Conservation (phyloP, 2,888 invertebrate species). For the Meliscaeva auricollis region DNA sequence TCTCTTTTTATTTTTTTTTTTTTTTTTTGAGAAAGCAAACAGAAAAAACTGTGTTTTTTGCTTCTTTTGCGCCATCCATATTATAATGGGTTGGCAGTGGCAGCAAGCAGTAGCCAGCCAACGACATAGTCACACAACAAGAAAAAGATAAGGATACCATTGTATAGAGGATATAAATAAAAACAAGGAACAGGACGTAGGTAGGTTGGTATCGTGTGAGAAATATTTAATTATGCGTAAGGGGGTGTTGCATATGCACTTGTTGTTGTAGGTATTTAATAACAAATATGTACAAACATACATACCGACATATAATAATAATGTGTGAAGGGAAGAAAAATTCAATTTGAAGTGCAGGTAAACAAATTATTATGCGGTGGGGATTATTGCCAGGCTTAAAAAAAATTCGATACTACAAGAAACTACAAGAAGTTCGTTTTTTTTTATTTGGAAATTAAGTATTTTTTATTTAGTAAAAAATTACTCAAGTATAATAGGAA, state of each 20-base stretch:
- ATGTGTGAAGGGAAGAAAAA: conserved; percentile 19
- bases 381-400: conserved; percentile 30
- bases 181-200: conserved; percentile 30
- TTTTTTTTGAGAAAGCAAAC: background rate
- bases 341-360: conserved; percentile 37
- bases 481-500: no score
- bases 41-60: conserved; percentile 30
- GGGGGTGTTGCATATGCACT: conserved; percentile 60
- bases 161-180: no score
- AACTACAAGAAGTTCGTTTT: no score
- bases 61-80: conserved; percentile 14
- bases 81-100: conserved; percentile 39
- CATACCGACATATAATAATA: no score
- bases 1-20: no score
- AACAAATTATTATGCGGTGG: conserved; percentile 30
- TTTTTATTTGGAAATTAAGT: no score
- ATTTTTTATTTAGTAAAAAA: no score
- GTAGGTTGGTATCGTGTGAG: background rate
- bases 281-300: background rate
- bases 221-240: conserved; percentile 66
- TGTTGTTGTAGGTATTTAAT: conserved; percentile 49
- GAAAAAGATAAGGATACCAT: conserved; percentile 22
- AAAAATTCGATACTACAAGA: background rate
- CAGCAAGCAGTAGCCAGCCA: background rate
- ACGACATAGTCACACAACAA: conserved; percentile 16